Conservation (phyloP, 2,888 invertebrate genomes). For the Deroplatys truncata region DNA sequence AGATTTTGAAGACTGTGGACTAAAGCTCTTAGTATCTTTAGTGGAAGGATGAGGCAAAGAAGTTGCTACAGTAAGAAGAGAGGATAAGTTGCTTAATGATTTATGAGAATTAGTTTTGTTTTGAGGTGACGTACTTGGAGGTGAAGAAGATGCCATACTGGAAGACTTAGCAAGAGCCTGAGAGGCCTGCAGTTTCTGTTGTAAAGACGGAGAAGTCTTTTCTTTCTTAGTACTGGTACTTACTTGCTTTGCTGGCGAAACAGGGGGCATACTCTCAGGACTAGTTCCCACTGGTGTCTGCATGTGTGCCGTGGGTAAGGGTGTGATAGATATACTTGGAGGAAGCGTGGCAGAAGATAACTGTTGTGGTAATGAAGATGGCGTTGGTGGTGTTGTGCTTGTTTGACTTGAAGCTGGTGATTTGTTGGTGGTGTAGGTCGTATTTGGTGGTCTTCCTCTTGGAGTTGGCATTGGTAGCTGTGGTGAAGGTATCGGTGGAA, state of each 20-base stretch:
- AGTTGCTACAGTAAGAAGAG: background rate
- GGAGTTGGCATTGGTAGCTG: background rate
- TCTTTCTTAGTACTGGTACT: background rate
- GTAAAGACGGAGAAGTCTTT: background rate
- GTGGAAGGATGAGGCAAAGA: background rate
- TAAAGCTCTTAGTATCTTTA: background rate
- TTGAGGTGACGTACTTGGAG: background rate
- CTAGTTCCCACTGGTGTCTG: background rate
- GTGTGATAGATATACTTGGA: slow-evolving; percentile 7
- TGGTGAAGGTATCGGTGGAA: background rate
- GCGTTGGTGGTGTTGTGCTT: background rate
- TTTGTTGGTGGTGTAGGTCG: background rate
- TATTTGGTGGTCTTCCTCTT: background rate
- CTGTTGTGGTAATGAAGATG: background rate
- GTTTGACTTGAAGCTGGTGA: background rate
- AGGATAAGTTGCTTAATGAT: background rate
- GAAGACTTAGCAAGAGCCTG: slow-evolving; percentile 10
- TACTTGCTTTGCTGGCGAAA: background rate
- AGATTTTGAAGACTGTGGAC: background rate
- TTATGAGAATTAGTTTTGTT: background rate
- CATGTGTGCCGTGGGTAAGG: background rate
- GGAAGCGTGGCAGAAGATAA: background rate
- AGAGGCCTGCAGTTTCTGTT: slow-evolving; percentile 18
- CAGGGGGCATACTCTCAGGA: background rate
- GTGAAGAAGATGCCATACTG: background rate